Base-by-base conservation (phyloP, 2,797 vertebrate species). In the Melanotaenia trifasciata region DNA sequence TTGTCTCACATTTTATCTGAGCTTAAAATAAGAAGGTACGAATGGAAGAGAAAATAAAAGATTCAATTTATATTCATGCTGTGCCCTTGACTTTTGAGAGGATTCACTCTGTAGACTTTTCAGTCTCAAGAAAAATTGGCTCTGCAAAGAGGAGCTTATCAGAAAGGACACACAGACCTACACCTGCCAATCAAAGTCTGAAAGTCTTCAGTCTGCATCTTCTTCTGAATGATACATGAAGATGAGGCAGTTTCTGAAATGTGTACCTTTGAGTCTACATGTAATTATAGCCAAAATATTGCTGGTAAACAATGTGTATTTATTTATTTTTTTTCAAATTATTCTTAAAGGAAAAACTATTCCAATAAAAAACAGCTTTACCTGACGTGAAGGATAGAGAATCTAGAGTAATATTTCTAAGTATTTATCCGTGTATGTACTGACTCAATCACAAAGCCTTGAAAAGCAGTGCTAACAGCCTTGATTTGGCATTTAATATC, bases 81-180 rank as follows among this genome's bases (percentile, higher is more conserved):
- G 38, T 50, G 76, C 72, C 72, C 67, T 84, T 77, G 72, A 82
- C 80, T 79, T 86, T 64, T 77, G 24, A 63, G 72, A 81, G 51
- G 75, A 84, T 73, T 82, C 79, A 81, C 78, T 79, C 76, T 56
- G 62, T 18, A 36, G 68, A 67, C 74, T 84, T 81, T 74, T 74
- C 58, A 76, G 64, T 68, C 57, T 70, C n/a, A 10, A 71, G 12
- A 80, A 84, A 80, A 81, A 78, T 70, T 78, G 78, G 57, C 78
- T 85, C 62, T 67, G 74, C 76, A 54, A 4, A 36, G 70, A 76
- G 79, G 76, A 81, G 76, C 58, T 85, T 79, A 89, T 84, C 80
- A 80, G 75, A 78, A 68, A 75, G 66, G 80, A 80, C 74, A 78
- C 56, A 3, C 71, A 84, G 73, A 62, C 72, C 63, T 63, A 74